Base-by-base conservation (phyloP, 2,797 vertebrate species). In the Gadopsis marmoratus region DNA sequence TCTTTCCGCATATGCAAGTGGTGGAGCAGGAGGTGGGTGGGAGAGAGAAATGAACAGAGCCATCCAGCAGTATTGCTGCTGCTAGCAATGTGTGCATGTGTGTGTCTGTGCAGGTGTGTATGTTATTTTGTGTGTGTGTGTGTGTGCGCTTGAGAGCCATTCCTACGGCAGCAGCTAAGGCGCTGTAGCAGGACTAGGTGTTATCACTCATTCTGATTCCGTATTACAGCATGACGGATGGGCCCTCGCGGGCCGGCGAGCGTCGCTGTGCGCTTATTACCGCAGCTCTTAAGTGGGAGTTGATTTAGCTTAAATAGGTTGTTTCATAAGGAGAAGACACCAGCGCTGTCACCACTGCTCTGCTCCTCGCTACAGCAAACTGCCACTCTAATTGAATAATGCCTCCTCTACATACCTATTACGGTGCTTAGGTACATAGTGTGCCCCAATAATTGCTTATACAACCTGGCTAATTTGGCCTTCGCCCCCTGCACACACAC, bases 221-320 rank as follows among this genome's bases (percentile, higher is more conserved):
- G 96, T 96, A 97, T 97, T 98, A 95, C 95, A 94, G 94, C 88
- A 96, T 97, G 97, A 98, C 95, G 96, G 97, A 97, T 97, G 96
- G 95, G 86, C 93, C 95, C 97, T 97, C 95, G 95, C 96, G 96
- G 96, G 96, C 95, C 93, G 94, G 90, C 82, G 90, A 93, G 94
- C 93, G 93, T 95, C 95, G 90, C 90, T 93, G 81, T 85, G 93
- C 94, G 96, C 96, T 97, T 96, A 97, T 97, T 97, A 96, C 95
- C 89, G 93, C 92, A 92, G 92, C 95, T 96, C 96, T 98, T 98
- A 97, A 98, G 96, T 96, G 96, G 96, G 95, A 97, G 96, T 94
- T 97, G 96, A 97, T 97, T 97, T 97, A 96, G 96, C 96, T 97
- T 96, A 96, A 97, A 97, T 95, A 96, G 96, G 95, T 96, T 97